Conservation (phyloP, 1,140 invertebrate genomes). For the Magallana angulata region DNA sequence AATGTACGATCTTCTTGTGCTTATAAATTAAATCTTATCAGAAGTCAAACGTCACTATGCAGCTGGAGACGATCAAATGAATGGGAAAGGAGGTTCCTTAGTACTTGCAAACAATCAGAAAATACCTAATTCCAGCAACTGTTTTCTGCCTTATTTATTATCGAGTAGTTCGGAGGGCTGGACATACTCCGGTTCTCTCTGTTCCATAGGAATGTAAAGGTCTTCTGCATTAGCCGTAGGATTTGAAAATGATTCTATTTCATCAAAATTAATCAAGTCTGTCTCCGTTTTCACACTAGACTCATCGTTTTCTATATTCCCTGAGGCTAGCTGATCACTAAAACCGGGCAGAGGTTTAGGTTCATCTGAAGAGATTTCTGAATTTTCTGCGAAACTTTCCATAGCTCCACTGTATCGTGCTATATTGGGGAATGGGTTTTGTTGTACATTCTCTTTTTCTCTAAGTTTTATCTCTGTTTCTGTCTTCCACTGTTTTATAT, state of each 20-base stretch:
- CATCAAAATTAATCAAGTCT: conserved; percentile 21
- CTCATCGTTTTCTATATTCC: background rate
- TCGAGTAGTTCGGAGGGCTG: background rate
- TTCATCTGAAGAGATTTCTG: background rate
- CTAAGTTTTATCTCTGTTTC: background rate
- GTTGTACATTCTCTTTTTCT: background rate
- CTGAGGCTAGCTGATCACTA: background rate
- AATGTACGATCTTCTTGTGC: no score
- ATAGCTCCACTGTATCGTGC: conserved; percentile 31
- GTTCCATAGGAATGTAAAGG: background rate
- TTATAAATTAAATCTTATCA: no score
- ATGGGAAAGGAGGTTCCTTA: no score
- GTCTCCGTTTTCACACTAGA: background rate
- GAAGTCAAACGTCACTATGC: no score
- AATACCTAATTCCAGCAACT: no score
- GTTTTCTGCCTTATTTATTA: background rate
- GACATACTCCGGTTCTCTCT: background rate
- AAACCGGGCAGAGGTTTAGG: no score
- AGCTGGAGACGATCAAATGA: no score
- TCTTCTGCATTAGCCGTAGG: background rate
- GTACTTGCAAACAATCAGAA: no score
- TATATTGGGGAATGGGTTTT: conserved; percentile 36
- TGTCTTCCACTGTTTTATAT: background rate
- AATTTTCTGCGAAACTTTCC: conserved; percentile 8
- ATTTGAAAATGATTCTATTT: background rate